These are phyloP conservation scores for Microcebus ravelobensis DNA, from an alignment of 2,113 vertebrate species.

Conservation along the genomic window DNA sequence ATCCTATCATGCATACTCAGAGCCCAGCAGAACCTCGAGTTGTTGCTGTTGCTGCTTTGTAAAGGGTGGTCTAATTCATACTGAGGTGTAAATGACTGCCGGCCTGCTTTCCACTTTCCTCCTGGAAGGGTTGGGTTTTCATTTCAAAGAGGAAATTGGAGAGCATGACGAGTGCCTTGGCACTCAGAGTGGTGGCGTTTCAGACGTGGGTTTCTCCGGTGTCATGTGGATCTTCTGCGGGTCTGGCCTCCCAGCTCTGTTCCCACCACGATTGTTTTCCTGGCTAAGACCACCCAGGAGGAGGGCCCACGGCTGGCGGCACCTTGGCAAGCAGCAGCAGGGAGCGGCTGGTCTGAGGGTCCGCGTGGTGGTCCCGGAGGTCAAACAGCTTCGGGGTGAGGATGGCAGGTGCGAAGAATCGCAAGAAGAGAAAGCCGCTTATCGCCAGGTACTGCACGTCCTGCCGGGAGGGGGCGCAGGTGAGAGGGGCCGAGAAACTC, in stretches of 20 bases:
- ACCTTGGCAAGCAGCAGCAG: conserved; percentile 95
- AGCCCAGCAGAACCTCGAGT: background rate
- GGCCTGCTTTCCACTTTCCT: background rate
- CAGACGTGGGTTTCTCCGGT: background rate
- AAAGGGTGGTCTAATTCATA: background rate
- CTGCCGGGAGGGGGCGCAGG: conserved; percentile 73
- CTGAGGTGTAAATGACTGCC: background rate
- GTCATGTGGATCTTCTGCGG: background rate
- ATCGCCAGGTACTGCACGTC: conserved; percentile 92
- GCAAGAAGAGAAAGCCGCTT: conserved; percentile 94
- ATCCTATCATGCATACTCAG: background rate
- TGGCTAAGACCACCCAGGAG: rapidly evolving
- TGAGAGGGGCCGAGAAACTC: background rate
- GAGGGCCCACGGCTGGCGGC: rapidly evolving
- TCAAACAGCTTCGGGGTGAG: conserved; percentile 94
- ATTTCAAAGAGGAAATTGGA: background rate
- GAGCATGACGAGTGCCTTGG: background rate
- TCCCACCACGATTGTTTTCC: background rate
- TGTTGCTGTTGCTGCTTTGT: background rate
- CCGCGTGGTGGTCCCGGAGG: conserved; percentile 92
- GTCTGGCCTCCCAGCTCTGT: background rate
- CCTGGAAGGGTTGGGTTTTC: background rate
- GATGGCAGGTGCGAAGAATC: conserved; percentile 93
- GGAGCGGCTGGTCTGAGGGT: conserved; percentile 91
- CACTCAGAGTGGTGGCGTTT: background rate